These are phyloP conservation scores for Drosophila emarginata DNA, from an alignment of 2,888 invertebrate species.

Conservation along the genomic window DNA sequence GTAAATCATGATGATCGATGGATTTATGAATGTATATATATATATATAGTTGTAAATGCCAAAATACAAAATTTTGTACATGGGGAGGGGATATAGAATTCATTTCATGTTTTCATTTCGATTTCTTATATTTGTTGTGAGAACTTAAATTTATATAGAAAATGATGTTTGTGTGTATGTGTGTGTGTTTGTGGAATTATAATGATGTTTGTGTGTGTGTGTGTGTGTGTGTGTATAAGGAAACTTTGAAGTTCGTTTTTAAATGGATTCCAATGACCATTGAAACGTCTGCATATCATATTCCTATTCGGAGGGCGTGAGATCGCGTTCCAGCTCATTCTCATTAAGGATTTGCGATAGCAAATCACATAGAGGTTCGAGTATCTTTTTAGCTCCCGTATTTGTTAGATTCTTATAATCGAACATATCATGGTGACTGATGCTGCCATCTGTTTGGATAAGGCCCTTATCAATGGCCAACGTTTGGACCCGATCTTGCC, in stretches of 20 bases:
- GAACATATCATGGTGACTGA: constrained; percentile 95
- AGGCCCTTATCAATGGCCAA: constrained; percentile 91
- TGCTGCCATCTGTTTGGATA: constrained; percentile 90
- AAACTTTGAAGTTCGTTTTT: constrained; percentile 1
- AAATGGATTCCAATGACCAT: neutral
- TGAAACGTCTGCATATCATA: neutral
- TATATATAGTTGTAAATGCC: constrained; percentile 1
- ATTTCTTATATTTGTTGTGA: neutral
- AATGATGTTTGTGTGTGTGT: neutral
- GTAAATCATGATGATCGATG: constrained; percentile 1
- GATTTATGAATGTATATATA: neutral
- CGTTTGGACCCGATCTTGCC: constrained; percentile 88
- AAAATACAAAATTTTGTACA: constrained; percentile 4
- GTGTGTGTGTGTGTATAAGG: neutral
- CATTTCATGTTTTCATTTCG: neutral
- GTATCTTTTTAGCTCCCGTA: constrained; percentile 92
- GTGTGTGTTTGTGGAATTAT: neutral
- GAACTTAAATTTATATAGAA: neutral
- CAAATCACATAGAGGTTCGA: constrained; percentile 92
- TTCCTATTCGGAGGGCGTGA: constrained; percentile 87
- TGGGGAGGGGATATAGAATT: neutral
- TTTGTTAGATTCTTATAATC: constrained; percentile 95
- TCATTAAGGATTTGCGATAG: constrained; percentile 90
- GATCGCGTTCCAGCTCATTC: constrained; percentile 89
- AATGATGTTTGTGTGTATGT: neutral